phyloP scores from a whole-genome alignment of 2,888 invertebrate species.

The Apeira syringaria region DNA sequence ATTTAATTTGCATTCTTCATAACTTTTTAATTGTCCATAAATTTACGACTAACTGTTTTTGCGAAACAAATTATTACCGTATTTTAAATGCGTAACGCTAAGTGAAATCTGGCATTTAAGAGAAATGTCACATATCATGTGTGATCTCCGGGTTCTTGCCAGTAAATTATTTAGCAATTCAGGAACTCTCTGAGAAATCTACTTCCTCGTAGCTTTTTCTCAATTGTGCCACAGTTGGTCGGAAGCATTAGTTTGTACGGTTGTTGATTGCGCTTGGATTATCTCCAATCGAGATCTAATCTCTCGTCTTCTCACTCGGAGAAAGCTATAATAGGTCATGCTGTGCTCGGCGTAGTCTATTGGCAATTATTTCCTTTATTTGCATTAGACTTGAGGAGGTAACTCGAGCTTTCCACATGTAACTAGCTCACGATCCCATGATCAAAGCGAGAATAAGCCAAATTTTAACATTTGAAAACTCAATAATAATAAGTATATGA shows the following conservation, averaged over 20 bases:
- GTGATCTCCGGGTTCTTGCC: conserved; percentile 8
- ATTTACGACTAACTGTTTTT: conserved; percentile 26
- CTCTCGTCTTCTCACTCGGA: conserved; percentile 56
- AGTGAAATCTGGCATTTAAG: too few relatives aligned
- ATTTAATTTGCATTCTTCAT: conserved; percentile 25
- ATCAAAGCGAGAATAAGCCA: too few relatives aligned
- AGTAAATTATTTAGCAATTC: conserved; percentile 36
- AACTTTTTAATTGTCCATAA: conserved; percentile 35
- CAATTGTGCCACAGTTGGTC: conserved; percentile 49
- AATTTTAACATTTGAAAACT: neutral
- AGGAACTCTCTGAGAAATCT: conserved; percentile 38
- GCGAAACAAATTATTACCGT: too few relatives aligned
- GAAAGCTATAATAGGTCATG: conserved; percentile 59
- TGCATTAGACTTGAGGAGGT: too few relatives aligned
- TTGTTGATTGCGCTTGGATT: conserved; percentile 66
- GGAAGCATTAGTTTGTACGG: conserved; percentile 60
- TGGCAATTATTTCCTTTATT: conserved; percentile 27
- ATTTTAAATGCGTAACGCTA: too few relatives aligned
- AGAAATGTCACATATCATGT: too few relatives aligned
- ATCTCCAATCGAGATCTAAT: conserved; percentile 60
- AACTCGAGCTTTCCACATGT: too few relatives aligned
- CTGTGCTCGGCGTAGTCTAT: conserved; percentile 30
- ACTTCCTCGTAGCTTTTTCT: conserved; percentile 56
- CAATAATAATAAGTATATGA: conserved; percentile 1
- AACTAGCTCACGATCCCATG: too few relatives aligned